phyloP scores from a whole-genome alignment of 2,888 invertebrate species.

The Argyra leucocephala region DNA sequence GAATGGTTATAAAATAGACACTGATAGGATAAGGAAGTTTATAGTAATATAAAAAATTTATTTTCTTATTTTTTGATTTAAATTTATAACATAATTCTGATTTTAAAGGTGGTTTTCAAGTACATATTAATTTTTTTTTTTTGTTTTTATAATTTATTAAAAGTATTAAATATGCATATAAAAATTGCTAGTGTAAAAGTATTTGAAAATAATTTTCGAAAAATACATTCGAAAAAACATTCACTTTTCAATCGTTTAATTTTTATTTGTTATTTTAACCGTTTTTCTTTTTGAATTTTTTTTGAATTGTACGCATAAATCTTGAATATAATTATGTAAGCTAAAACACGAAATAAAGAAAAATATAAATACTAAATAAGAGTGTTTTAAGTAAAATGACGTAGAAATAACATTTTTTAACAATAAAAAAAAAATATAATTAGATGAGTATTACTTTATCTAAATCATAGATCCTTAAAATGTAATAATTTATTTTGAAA shows the following conservation, averaged over 20 bases:
- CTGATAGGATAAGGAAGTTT: neutral
- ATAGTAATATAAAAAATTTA: neutral
- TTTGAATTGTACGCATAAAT: no score
- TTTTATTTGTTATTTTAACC: neutral
- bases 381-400: no score
- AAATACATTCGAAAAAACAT: neutral
- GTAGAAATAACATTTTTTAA: no score
- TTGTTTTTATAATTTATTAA: neutral
- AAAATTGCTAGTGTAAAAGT: neutral
- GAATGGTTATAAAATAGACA: constrained; percentile 1
- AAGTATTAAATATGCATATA: neutral
- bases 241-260: neutral
- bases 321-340: no score
- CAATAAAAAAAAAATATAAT: neutral
- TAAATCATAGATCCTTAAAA: neutral
- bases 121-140: neutral
- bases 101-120: constrained; percentile 2
- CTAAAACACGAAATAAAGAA: no score
- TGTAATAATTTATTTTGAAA: neutral
- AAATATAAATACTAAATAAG: no score
- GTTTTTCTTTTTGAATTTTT: neutral
- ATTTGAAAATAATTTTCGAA: constrained; percentile 1
- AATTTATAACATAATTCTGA: neutral
- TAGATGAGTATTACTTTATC: neutral
- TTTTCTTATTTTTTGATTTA: neutral